Conservation (phyloP, 2,888 invertebrate genomes). For the Automeris io region DNA sequence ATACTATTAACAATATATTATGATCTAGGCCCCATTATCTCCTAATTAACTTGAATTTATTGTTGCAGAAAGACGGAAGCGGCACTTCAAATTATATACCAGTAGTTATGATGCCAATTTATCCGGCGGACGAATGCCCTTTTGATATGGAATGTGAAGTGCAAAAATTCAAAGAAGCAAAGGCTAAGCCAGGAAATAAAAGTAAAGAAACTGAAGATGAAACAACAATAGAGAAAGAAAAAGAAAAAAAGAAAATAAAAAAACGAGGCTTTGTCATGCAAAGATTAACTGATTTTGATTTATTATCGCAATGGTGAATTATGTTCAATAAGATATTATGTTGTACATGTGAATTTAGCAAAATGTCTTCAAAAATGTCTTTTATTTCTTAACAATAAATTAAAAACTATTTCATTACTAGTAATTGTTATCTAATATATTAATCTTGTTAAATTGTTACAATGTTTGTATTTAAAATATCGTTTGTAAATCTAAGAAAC, state of each 20-base stretch:
- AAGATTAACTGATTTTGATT: conserved; percentile 17
- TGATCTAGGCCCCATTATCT: too few species aligned
- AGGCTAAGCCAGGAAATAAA: conserved; percentile 32
- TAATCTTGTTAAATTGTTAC: too few species aligned
- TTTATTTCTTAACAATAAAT: too few species aligned
- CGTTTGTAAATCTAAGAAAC: too few species aligned
- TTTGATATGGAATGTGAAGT: conserved; percentile 58
- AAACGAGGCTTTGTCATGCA: conserved; percentile 32
- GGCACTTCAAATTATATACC: conserved; percentile 49
- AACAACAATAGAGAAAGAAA: conserved; percentile 32
- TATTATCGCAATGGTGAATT: conserved; percentile 12
- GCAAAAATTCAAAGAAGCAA: conserved; percentile 39
- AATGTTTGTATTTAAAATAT: too few species aligned
- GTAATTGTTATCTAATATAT: too few species aligned
- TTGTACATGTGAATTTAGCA: too few species aligned
- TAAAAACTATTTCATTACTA: too few species aligned
- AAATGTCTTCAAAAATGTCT: too few species aligned
- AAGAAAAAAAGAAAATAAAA: conserved; percentile 41
- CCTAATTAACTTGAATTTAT: too few species aligned
- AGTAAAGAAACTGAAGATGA: conserved; percentile 16
- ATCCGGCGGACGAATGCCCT: conserved; percentile 53
- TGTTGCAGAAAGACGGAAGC: conserved; percentile 27
- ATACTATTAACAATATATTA: too few species aligned
- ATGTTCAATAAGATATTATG: too few species aligned
- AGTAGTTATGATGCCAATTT: conserved; percentile 65